Percentiles rank a stretch among this genome's conserved stretches.
These are phyloP conservation scores for Brachionus plicatilis DNA, from an alignment of 1,140 invertebrate species.

Conservation along the genomic window DNA sequence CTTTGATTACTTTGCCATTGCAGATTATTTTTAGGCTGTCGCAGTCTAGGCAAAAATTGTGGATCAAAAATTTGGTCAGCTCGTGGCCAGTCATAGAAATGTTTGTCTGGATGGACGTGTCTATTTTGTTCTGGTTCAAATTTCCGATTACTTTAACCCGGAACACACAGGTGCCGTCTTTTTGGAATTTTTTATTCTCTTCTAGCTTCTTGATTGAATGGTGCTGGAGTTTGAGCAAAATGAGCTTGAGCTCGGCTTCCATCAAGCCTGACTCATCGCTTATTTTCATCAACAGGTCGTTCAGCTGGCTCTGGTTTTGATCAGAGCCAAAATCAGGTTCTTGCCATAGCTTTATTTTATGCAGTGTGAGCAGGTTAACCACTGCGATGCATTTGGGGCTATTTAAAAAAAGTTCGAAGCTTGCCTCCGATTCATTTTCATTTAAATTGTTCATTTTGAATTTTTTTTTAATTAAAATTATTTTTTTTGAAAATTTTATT, in stretches of 20 bases:
- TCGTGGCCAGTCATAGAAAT: not conserved
- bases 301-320: not conserved
- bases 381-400: not conserved
- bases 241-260: not conserved
- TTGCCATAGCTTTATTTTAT: constrained; percentile 24
- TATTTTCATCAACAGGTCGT: not conserved
- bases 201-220: constrained; percentile 7
- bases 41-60: not conserved
- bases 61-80: not conserved
- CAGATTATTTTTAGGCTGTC: not conserved
- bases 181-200: constrained; percentile 13
- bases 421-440: not conserved
- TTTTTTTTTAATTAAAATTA: constrained; percentile 59
- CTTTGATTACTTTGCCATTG: constrained; percentile 31
- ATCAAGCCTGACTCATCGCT: constrained; percentile 12
- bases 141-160: constrained; percentile 9
- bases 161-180: not conserved
- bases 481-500: constrained; percentile 73
- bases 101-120: not conserved
- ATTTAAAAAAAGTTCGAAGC: not conserved
- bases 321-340: not conserved
- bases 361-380: not conserved
- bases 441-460: not conserved
- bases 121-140: not conserved
- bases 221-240: not conserved